A percentile compares a stretch with the other conserved stretches of the same genome.
Evolutionary conservation across 2,797 vertebrate genomes (phyloP).

Genomic region (Rhynchotus rufescens): DNA sequence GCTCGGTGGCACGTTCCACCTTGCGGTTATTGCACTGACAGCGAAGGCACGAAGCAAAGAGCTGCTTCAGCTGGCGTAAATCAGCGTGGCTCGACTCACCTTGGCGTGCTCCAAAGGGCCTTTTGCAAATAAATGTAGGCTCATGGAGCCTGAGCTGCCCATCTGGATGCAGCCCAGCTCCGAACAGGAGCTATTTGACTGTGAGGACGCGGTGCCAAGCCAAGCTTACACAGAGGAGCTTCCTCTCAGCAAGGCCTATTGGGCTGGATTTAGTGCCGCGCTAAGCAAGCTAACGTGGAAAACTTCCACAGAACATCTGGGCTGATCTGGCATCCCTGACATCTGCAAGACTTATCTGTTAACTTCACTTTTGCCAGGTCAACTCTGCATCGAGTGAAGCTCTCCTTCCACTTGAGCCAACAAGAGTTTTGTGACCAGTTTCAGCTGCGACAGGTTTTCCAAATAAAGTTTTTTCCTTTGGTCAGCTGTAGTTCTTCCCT

Average conservation of each 20-base stretch:
- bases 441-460: not conserved
- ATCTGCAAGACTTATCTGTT: not conserved
- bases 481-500: not conserved
- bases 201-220: not conserved
- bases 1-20: not conserved
- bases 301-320: not conserved
- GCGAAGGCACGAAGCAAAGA: not conserved
- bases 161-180: not conserved
- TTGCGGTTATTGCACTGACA: not conserved
- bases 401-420: not conserved
- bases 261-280: not conserved
- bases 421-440: not conserved
- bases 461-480: not conserved
- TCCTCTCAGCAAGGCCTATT: not conserved
- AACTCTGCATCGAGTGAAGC: not conserved
- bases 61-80: not conserved
- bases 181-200: not conserved
- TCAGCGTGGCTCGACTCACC: not conserved
- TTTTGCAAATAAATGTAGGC: not conserved
- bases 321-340: not conserved
- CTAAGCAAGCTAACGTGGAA: not conserved
- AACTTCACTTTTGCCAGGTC: conserved; percentile 5
- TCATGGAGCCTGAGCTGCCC: not conserved
- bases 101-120: not conserved
- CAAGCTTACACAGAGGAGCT: not conserved